Conservation (phyloP, 2,113 vertebrate species). For the Labeo catla region DNA sequence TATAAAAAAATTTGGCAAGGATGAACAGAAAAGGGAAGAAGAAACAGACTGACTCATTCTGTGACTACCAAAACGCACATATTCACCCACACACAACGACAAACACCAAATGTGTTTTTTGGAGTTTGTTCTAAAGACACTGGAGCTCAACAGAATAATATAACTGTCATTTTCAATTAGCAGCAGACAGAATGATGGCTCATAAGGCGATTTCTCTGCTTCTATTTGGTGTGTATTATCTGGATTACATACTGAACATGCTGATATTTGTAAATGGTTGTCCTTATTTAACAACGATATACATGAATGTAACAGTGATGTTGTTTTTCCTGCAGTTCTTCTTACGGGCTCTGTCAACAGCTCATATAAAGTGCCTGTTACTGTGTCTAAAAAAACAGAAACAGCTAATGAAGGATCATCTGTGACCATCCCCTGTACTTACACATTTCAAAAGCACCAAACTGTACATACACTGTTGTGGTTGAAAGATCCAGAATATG, state of each 20-base stretch:
- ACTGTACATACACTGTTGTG: conserved; percentile 58
- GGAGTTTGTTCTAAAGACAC: neutral
- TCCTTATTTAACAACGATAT: neutral
- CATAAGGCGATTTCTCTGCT: neutral
- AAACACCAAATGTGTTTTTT: neutral
- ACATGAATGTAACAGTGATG: neutral
- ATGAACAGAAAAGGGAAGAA: neutral
- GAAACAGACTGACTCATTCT: conserved; percentile 27
- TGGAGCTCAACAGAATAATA: neutral
- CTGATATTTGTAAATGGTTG: neutral
- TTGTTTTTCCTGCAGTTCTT: conserved; percentile 3
- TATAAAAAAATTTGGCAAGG: too few relatives aligned
- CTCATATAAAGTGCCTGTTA: fast-evolving
- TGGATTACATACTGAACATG: neutral
- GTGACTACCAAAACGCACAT: neutral
- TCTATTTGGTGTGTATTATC: conserved; percentile 39
- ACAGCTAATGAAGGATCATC: conserved; percentile 64
- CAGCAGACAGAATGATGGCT: conserved; percentile 25
- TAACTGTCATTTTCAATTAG: neutral
- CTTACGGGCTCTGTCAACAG: too few relatives aligned
- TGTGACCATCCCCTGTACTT: conserved; percentile 55
- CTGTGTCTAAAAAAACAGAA: fast-evolving
- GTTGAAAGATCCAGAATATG: conserved; percentile 60
- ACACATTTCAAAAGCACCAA: fast-evolving
- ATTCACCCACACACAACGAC: neutral